A percentile compares a stretch with the other conserved stretches of the same genome.
phyloP scores from a whole-genome alignment of 2,113 vertebrate genomes.

The Lagenorhynchus albirostris region DNA sequence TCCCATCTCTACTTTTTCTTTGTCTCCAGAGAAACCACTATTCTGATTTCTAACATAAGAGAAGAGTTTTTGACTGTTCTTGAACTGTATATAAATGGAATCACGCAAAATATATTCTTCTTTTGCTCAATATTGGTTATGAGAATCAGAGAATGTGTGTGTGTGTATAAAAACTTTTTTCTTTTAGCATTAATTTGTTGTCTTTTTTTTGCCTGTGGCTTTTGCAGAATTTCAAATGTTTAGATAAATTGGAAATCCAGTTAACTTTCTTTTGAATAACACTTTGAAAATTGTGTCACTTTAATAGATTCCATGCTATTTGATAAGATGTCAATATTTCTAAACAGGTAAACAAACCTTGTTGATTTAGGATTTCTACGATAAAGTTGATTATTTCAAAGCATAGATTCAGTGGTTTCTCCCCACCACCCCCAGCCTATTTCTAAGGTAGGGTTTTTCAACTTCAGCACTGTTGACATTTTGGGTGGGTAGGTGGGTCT shows the following conservation, averaged over 20 bases:
- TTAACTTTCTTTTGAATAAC: constrained; percentile 20
- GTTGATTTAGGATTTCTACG: constrained; percentile 3
- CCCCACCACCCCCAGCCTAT: not conserved
- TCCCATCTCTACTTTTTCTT: not conserved
- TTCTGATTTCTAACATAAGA: not conserved
- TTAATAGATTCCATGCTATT: not conserved
- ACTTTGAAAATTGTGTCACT: not conserved
- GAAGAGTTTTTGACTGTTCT: not conserved
- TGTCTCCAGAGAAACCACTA: not conserved
- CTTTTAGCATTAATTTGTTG: not conserved
- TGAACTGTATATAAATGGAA: not conserved
- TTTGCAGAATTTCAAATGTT: constrained; percentile 1
- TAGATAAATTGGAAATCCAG: not conserved
- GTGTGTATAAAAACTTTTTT: not conserved
- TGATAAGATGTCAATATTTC: not conserved
- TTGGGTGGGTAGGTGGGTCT: not conserved
- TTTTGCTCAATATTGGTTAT: not conserved
- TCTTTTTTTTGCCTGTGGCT: not conserved
- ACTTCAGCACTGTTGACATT: not conserved
- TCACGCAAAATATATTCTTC: not conserved
- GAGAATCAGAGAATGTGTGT: constrained; percentile 1
- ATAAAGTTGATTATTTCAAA: constrained; percentile 11
- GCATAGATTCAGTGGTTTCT: not conserved
- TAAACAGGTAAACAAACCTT: constrained; percentile 1
- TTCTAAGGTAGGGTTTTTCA: not conserved